Base-by-base conservation (phyloP, 2,797 vertebrate genomes). In the Echeneis naucrates region DNA sequence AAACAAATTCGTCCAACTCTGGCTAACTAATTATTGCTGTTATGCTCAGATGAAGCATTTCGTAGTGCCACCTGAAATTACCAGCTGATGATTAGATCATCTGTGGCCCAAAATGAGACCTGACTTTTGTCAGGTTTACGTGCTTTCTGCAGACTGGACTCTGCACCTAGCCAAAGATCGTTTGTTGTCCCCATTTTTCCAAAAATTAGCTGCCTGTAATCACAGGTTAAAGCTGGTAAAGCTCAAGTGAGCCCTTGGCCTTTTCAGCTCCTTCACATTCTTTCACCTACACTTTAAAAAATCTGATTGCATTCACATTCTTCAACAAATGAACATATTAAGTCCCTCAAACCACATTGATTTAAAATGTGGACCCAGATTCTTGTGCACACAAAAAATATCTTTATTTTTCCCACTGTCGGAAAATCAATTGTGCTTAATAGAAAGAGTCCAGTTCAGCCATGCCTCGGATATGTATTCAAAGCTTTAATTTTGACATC, bases 401-500 rank as follows among this genome's bases (percentile, higher is more conserved):
- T 5, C 64, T 38, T 44, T n/a, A 35, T 44, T 54, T 16, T 21
- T 26, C 14, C 60, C 1, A 40, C 13, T 51, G 7, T 56, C 17
- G 33, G 16, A 19, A 19, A 42, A 42, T 42, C 5, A 17, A 42
- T 16, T 32, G 62, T 63, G 16, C 56, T 37, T 2, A 33, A 38
- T 7, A 48, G 23, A 17, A 13, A 48, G 17, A 12, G 23, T 56
- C 8, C 14, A 23, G 14, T 40, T 44, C 7, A 45, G 35, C 12
- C 11, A 1, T 42, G 47, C 21, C 42, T 26, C 42, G 50, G 24
- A 4, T 45, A 5, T 23, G 5, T 27, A 32, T 53, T 50, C 44
- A 50, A 38, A 72, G 68, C 68, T 73, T 78, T 78, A 58, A 58
- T 44, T 21, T 4, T 21, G n/a, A 35, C 14, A 35, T 12, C 42